Conservation (phyloP, 35 echinoderm and acorn worm species). For the Ophioderma brevispina region DNA sequence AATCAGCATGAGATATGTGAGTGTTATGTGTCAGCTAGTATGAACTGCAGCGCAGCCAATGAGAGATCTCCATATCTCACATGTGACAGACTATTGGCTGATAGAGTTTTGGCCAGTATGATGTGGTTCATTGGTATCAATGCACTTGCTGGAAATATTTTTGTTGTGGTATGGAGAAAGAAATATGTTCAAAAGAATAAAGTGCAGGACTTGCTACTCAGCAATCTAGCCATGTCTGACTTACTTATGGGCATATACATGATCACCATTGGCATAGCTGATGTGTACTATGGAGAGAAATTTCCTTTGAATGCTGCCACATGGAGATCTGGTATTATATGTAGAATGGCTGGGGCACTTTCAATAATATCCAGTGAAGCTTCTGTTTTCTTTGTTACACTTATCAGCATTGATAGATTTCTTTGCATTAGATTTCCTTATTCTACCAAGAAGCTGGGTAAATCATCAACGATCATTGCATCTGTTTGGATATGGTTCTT, state of each 20-base stretch:
- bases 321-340: constrained; percentile 40
- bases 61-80: no score
- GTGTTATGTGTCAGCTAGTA: no score
- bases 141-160: constrained; percentile 49
- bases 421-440: constrained; percentile 49
- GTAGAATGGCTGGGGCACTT: constrained; percentile 40
- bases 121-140: constrained; percentile 47
- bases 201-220: constrained; percentile 8
- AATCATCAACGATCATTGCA: no score
- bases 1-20: no score
- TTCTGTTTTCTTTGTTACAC: constrained; percentile 48
- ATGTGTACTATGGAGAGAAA: constrained; percentile 39
- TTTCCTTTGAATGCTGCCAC: constrained; percentile 21
- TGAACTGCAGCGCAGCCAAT: no score
- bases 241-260: constrained; percentile 73
- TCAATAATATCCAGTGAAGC: constrained; percentile 66
- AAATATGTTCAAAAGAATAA: neutral
- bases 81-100: no score
- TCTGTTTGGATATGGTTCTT: no score
- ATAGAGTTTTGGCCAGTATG: no score
- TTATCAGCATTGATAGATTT: constrained; percentile 61
- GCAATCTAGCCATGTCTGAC: constrained; percentile 54
- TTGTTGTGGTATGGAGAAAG: constrained; percentile 36
- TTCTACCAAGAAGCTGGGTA: constrained; percentile 7
- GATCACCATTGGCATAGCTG: constrained; percentile 48